A percentile compares a stretch with the other conserved stretches of the same genome.
These are phyloP conservation scores for Sebastes cheni DNA, from an alignment of 2,797 vertebrate species.

Conservation along the genomic window DNA sequence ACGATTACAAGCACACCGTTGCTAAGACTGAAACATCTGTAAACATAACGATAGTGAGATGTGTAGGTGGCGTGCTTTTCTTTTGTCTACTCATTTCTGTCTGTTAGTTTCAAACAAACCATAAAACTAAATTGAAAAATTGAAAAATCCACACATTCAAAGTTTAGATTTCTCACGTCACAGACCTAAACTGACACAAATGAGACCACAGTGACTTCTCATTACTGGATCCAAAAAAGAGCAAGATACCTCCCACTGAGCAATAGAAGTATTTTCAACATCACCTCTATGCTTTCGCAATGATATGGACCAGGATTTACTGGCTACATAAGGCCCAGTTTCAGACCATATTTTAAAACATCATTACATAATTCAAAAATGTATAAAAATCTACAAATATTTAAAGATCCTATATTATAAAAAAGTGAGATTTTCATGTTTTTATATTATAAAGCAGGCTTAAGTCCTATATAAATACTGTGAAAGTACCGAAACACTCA, in stretches of 20 bases:
- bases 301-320: background rate
- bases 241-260: background rate
- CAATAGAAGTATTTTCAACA: background rate
- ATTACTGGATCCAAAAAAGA: background rate
- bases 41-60: background rate
- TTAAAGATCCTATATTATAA: too few species aligned
- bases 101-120: background rate
- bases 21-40: background rate
- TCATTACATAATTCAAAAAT: too few species aligned
- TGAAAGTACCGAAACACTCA: too few species aligned
- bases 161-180: background rate
- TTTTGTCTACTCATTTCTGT: background rate
- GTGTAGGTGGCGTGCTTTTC: background rate
- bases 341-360: too few species aligned
- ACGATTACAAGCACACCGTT: background rate
- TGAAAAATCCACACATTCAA: background rate
- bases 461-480: too few species aligned
- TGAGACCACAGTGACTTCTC: background rate
- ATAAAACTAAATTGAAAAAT: background rate
- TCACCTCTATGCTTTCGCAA: background rate
- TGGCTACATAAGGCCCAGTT: too few species aligned
- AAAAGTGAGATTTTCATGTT: too few species aligned
- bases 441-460: too few species aligned
- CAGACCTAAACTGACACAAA: too few species aligned
- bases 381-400: too few species aligned